phyloP scores from a whole-genome alignment of 2,113 vertebrate genomes.

The Grus americana region DNA sequence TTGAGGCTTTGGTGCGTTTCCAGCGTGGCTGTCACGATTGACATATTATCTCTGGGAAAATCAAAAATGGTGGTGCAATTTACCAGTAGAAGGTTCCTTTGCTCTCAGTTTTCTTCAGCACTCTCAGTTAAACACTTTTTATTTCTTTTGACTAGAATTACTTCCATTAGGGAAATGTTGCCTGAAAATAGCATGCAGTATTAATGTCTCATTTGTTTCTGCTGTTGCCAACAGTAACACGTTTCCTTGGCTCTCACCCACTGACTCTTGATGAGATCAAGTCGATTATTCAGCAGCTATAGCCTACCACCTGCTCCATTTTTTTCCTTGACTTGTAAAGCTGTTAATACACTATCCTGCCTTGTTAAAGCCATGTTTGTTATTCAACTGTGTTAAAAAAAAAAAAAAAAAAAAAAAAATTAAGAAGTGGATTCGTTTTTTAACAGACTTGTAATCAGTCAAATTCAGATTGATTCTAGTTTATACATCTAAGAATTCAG shows the following conservation, averaged over 20 bases:
- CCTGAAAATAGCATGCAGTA: neutral
- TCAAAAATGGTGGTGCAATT: rapidly evolving
- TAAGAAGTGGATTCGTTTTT: neutral
- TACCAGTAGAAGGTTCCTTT: neutral
- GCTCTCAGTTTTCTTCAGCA: neutral
- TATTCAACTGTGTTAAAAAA: neutral
- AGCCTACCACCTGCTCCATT: constrained; percentile 35
- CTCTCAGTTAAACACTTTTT: neutral
- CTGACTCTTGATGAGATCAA: constrained; percentile 11
- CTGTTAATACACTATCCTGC: neutral
- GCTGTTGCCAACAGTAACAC: constrained; percentile 42
- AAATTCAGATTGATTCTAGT: neutral
- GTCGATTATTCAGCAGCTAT: constrained; percentile 54
- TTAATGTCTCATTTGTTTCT: constrained; percentile 27
- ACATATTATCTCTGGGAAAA: neutral
- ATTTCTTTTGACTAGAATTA: neutral
- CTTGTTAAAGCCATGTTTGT: neutral
- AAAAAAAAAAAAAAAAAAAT: too few relatives aligned
- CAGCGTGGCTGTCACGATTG: neutral
- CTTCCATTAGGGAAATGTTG: neutral
- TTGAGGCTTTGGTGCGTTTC: neutral
- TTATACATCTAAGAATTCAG: neutral
- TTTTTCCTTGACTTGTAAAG: neutral
- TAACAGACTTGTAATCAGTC: neutral
- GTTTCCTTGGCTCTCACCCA: constrained; percentile 29